Conservation (phyloP, 2,888 invertebrate species). For the Eupithecia subfuscata region DNA sequence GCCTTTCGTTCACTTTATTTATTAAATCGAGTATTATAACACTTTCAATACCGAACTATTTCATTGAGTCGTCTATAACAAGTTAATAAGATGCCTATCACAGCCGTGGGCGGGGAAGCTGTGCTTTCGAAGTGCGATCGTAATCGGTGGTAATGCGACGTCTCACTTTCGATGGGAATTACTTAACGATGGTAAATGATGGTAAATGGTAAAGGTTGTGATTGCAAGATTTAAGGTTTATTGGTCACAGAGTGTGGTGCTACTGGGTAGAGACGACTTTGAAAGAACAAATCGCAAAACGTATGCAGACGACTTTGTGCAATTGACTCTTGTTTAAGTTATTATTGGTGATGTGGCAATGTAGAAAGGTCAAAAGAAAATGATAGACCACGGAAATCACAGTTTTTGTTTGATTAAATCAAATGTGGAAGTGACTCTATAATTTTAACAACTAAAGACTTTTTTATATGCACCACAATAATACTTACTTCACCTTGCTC, state of each 20-base stretch:
- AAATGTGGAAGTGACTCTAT: too few relatives aligned
- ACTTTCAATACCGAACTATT: neutral
- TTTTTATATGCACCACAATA: neutral
- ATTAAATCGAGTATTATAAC: neutral
- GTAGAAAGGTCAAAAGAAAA: too few relatives aligned
- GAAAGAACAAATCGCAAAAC: neutral
- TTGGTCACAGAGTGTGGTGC: slow-evolving; percentile 17
- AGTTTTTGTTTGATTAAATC: neutral
- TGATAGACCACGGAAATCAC: too few relatives aligned
- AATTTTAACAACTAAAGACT: neutral
- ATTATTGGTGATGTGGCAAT: too few relatives aligned
- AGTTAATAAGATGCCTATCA: slow-evolving; percentile 64
- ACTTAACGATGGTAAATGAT: slow-evolving; percentile 36
- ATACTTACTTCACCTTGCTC: neutral
- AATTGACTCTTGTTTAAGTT: too few relatives aligned
- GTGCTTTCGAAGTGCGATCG: slow-evolving; percentile 55
- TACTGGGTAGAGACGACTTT: slow-evolving; percentile 16
- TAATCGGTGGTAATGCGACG: slow-evolving; percentile 65
- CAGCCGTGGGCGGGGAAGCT: slow-evolving; percentile 53
- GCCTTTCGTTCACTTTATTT: neutral
- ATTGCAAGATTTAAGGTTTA: slow-evolving; percentile 25
- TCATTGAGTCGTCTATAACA: slow-evolving; percentile 31
- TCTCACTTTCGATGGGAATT: slow-evolving; percentile 60
- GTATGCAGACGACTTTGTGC: neutral
- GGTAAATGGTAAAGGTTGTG: slow-evolving; percentile 24